Evolutionary conservation across 2,888 invertebrate species (phyloP).

Genomic region (Drosophila silvestris): DNA sequence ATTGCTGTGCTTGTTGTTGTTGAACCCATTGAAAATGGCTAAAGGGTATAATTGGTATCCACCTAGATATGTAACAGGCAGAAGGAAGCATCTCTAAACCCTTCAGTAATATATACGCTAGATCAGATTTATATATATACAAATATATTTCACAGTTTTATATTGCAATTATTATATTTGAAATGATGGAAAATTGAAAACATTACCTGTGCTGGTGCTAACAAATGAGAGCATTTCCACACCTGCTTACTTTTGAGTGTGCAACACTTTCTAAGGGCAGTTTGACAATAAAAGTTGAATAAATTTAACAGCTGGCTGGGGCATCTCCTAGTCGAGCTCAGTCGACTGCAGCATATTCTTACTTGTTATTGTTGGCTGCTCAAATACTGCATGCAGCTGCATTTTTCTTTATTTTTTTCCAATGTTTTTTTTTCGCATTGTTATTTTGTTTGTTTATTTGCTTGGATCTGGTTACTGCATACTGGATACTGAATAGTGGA

Average conservation of each 20-base stretch:
- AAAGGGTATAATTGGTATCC: background rate
- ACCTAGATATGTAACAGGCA: background rate
- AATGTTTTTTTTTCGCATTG: constrained; percentile 24
- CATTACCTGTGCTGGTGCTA: no score
- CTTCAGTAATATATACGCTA: background rate
- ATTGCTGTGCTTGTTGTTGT: constrained; percentile 18
- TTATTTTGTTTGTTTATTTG: constrained; percentile 33
- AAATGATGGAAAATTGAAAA: no score
- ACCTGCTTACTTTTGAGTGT: no score
- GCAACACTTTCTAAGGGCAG: no score
- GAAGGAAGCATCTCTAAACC: background rate
- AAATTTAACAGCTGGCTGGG: background rate
- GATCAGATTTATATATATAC: no score
- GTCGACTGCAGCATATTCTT: background rate
- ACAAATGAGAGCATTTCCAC: no score
- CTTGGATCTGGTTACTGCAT: constrained; percentile 19
- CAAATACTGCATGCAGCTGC: constrained; percentile 45
- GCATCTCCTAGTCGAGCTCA: background rate
- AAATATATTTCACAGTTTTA: no score
- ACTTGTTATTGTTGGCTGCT: constrained; percentile 2
- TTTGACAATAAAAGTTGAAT: no score
- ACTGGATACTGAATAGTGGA: constrained; percentile 2
- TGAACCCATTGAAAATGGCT: background rate
- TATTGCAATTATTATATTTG: no score
- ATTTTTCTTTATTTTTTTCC: constrained; percentile 10